Conservation (phyloP, 2,797 vertebrate genomes). For the Thunnus albacares region DNA sequence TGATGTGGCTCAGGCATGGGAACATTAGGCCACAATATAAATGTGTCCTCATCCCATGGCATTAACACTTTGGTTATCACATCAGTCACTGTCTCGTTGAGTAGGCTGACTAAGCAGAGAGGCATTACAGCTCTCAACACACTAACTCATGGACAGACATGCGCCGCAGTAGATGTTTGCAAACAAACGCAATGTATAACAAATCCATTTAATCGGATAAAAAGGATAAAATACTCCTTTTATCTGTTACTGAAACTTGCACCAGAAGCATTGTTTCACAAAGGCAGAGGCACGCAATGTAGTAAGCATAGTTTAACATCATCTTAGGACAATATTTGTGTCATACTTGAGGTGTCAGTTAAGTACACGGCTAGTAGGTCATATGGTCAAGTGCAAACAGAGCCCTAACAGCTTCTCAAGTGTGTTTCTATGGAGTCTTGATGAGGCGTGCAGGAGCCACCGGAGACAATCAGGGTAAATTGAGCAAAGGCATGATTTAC, state of each 20-base stretch:
- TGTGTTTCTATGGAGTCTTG: constrained; percentile 2
- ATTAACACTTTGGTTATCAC: constrained; percentile 47
- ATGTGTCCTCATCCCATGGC: constrained; percentile 7
- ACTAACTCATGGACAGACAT: neutral
- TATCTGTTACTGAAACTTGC: constrained; percentile 4
- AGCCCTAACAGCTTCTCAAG: neutral
- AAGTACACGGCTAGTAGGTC: neutral
- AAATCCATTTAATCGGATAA: constrained; percentile 8
- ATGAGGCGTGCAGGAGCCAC: neutral
- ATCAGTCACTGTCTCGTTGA: constrained; percentile 33
- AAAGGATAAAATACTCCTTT: constrained; percentile 3
- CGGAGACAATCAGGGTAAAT: constrained; percentile 12
- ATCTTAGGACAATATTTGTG: neutral
- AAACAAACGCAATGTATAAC: constrained; percentile 17
- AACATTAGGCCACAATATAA: constrained; percentile 13
- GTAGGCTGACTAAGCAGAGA: constrained; percentile 10
- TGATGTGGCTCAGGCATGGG: neutral
- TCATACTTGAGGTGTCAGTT: neutral
- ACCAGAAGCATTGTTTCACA: neutral
- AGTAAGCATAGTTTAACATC: neutral
- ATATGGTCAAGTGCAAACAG: neutral
- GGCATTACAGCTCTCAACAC: constrained; percentile 14
- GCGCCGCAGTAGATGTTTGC: neutral
- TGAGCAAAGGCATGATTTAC: constrained; percentile 45
- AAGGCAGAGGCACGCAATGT: neutral